Percentiles rank a stretch among this genome's conserved stretches.
Evolutionary conservation across 2,113 vertebrate genomes (phyloP).

Genomic region (Sinocyclocheilus anophthalmus): DNA sequence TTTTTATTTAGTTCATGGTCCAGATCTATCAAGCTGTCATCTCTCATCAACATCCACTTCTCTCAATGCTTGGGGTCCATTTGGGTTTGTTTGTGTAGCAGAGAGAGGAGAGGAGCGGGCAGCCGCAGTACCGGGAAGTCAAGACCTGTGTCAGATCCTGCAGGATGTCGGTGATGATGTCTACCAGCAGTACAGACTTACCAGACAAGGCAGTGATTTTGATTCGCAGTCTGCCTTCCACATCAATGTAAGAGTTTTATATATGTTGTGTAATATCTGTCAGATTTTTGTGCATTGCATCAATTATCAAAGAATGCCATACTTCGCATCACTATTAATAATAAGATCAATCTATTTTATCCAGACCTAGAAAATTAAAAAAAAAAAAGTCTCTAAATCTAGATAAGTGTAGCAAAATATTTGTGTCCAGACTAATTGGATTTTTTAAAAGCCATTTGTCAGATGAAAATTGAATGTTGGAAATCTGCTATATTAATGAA

Average conservation of each 20-base stretch:
- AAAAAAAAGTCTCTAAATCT: too few relatives aligned
- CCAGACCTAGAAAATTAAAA: too few relatives aligned
- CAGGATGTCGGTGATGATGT: conserved; percentile 92
- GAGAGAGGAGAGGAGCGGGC: conserved; percentile 84
- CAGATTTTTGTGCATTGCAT: background rate
- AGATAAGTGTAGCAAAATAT: too few relatives aligned
- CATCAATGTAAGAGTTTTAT: conserved; percentile 82
- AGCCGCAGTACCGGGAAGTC: conserved; percentile 76
- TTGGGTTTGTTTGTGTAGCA: conserved; percentile 62
- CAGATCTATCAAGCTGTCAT: conserved; percentile 9
- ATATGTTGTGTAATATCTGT: background rate
- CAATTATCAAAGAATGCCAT: background rate
- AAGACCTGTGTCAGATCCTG: conserved; percentile 89
- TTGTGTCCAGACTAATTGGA: too few relatives aligned
- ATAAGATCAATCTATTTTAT: too few relatives aligned
- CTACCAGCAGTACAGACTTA: conserved; percentile 91
- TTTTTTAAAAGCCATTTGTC: too few relatives aligned
- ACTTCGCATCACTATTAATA: background rate
- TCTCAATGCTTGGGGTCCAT: background rate
- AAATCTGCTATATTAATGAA: background rate
- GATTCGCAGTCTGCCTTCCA: conserved; percentile 88
- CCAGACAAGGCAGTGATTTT: conserved; percentile 89
- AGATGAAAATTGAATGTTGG: background rate
- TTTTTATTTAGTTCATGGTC: conserved; percentile 18
- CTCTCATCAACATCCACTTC: background rate